Evolutionary conservation across 2,113 vertebrate species (phyloP), one percentile per base, ranked within the genome.

Genomic region (Sylvia atricapilla): DNA sequence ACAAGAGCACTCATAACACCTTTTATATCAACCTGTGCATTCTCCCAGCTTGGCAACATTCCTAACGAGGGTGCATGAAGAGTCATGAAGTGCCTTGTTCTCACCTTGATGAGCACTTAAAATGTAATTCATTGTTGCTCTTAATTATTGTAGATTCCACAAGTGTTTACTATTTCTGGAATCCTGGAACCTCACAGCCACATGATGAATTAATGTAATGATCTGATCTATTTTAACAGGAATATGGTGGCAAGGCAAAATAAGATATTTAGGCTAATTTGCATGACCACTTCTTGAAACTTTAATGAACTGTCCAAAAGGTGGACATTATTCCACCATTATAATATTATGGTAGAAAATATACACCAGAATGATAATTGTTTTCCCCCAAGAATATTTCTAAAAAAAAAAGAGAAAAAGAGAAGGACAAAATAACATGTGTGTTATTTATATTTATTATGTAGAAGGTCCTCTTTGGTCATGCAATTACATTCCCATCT

Each of bases 161-260:
- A 96, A 94, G 94, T 96, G 76, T 98, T 98, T 96, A 96, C 87
- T 97, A 90, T 95, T 96, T 98, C 96, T 94, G 93, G 80, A 94
- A 95, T 93, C 47, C 35, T 89, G 84, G 35, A 95, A 84, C n/a
- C 59, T 98, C 90, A 91, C 66, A 97, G 66, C 41, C 94, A 97
- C 97, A 97, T 87, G 66, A 98, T 96, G 95, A 98, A 97, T 97
- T 90, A 93, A 96, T 84, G 59, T 82, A 96, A 95, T 88, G 73
- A 97, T 96, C 50, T 90, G 14, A 93, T 96, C 87, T 88, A 59
- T 93, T 96, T 97, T 95, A 98, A 94, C 60, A 96, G 87, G 92
- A 97, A 91, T 92, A 70, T 95, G 72, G 64, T 85, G 58, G 89
- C 93, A 96, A 95, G 72, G 63, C 20, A 95, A 97, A 98, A 96